These are phyloP conservation scores for Zaprionus obscuricornis DNA, from an alignment of 2,888 invertebrate species.

Conservation along the genomic window DNA sequence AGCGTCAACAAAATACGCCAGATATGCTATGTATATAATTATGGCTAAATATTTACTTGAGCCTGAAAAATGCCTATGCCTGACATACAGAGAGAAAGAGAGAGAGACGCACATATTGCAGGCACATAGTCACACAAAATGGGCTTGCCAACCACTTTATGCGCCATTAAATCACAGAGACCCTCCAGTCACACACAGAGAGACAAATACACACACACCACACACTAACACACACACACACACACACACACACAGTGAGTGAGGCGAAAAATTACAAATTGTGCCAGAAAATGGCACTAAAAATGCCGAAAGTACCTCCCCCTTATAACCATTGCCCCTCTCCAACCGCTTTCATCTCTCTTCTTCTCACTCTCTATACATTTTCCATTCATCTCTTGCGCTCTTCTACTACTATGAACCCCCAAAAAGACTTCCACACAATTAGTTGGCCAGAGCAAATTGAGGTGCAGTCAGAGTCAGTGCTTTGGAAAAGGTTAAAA, in stretches of 20 bases:
- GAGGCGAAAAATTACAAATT: slow-evolving; percentile 47
- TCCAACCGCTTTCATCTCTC: too few species aligned
- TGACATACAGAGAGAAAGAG: too few species aligned
- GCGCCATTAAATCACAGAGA: slow-evolving; percentile 60
- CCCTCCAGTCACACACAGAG: slow-evolving; percentile 33
- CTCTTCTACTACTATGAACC: slow-evolving; percentile 10
- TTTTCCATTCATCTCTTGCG: too few species aligned
- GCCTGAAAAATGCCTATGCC: slow-evolving; percentile 19
- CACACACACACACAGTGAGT: not conserved
- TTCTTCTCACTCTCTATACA: too few species aligned
- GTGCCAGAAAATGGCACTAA: slow-evolving; percentile 51
- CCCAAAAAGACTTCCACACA: slow-evolving; percentile 68
- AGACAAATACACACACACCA: slow-evolving; percentile 23
- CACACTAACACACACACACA: slow-evolving; percentile 6
- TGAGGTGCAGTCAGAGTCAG: slow-evolving; percentile 57
- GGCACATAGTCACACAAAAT: slow-evolving; percentile 27
- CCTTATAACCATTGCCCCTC: too few species aligned
- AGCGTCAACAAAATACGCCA: slow-evolving; percentile 1
- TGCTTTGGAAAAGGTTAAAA: slow-evolving; percentile 49
- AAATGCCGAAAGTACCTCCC: slow-evolving; percentile 29
- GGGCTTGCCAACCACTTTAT: slow-evolving; percentile 50
- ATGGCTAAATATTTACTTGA: slow-evolving; percentile 50
- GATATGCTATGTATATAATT: slow-evolving; percentile 44
- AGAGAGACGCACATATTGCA: slow-evolving; percentile 15
- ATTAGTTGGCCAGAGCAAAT: slow-evolving; percentile 70